Base-by-base conservation (phyloP, 2,888 invertebrate species). In the Caenorhabditis panamensis region DNA sequence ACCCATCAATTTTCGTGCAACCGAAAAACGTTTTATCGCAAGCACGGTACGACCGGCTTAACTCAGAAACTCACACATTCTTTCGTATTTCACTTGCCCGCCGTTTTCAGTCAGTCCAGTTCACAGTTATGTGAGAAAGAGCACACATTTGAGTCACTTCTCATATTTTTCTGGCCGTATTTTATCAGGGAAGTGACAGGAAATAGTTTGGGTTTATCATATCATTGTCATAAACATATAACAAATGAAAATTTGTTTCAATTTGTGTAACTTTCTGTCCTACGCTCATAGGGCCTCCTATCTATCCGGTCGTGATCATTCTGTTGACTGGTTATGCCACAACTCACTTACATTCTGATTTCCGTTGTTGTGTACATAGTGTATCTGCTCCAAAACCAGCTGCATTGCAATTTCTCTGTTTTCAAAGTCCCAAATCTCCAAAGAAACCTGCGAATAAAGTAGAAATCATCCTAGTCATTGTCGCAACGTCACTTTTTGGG, bases 11-110 rank as follows among this genome's bases (percentile, higher is more conserved):
- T 64, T 73, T 56, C 58, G 64, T 51, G 73, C 73, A 73, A 64
- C 73, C 51, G 73, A 64, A 73, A 31, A 64, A 59, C 16, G 41
- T 51, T 64, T 66, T 73, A 73, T 73, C 73, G 61, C 44, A 47
- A 2, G 41, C 62, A 64, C 64, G 44, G 56, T 59, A 64, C 73
- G 51, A 49, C 47, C 59, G 58, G 64, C 73, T 72, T 72, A 72
- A 72, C 49, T 63, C 24, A 28, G 47, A 54, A 63, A 72, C 72
- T 63, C 44, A 41, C 63, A 58, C 58, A 22, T 62, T 62, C 36
- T 13, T 56, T 18, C 36, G 54, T 28, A 13, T 54, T 54, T 13
- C 28, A 13, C 47, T 53, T 31, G 31, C 11, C 59, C 37, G 2
- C 24, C 11, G 6, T 68, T 68, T 18, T 31, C 31, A 13, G 36